A percentile compares a stretch with the other conserved stretches of the same genome.
Conservation (phyloP, 2,888 invertebrate genomes). For the Himalopsyche tibetana region DNA sequence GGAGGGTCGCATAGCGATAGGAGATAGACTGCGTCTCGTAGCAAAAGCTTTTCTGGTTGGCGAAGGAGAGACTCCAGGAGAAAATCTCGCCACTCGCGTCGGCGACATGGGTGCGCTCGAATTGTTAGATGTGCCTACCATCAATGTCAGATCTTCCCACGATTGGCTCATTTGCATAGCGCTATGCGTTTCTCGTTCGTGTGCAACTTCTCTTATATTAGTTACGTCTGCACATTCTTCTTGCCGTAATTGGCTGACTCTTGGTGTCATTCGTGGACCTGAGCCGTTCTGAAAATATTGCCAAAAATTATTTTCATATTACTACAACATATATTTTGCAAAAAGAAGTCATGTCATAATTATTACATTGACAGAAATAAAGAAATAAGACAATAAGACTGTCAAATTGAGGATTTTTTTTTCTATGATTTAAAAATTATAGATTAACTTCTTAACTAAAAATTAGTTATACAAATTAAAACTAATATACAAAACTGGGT, state of each 20-base stretch:
- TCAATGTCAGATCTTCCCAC: constrained; percentile 92
- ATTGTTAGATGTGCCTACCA: constrained; percentile 72
- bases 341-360: no score
- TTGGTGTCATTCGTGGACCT: constrained; percentile 84
- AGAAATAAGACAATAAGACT: no score
- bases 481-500: no score
- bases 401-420: no score
- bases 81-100: constrained; percentile 72
- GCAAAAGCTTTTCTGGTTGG: constrained; percentile 90
- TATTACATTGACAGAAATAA: no score
- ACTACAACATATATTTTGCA: no score
- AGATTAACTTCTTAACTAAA: no score
- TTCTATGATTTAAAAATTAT: no score
- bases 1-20: constrained; percentile 89
- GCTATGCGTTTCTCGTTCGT: constrained; percentile 93
- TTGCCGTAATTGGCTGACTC: constrained; percentile 91
- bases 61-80: constrained; percentile 85
- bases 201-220: constrained; percentile 90
- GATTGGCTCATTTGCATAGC: constrained; percentile 97
- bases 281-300: constrained; percentile 73
- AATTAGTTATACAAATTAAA: no score
- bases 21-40: constrained; percentile 90
- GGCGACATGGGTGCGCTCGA: constrained; percentile 71
- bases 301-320: no score
- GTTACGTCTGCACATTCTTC: constrained; percentile 91